Evolutionary conservation across 2,888 invertebrate genomes (phyloP).

Genomic region (Sinhomidia bicolor): DNA sequence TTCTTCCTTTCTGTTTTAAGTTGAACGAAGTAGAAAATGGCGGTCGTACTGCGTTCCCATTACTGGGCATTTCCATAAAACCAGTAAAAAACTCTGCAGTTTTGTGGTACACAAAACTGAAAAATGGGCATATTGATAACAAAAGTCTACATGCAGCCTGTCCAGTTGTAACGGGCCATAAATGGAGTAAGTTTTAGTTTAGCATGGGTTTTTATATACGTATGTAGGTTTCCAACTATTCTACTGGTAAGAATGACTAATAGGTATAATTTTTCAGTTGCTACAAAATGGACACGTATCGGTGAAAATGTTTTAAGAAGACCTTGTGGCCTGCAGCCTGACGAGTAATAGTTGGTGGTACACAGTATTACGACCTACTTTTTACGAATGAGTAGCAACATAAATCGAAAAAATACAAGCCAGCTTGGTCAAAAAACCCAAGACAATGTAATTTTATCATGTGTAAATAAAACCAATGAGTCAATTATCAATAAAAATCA

Average conservation of each 20-base stretch:
- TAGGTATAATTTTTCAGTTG: constrained; percentile 69
- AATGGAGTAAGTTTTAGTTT: constrained; percentile 81
- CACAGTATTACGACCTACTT: no score
- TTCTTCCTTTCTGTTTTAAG: no score
- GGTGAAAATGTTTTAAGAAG: constrained; percentile 70
- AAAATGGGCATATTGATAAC: constrained; percentile 82
- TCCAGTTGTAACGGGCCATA: constrained; percentile 81
- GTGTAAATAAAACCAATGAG: no score
- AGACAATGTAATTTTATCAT: no score
- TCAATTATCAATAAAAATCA: no score
- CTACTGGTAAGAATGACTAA: background rate
- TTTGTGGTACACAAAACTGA: constrained; percentile 82
- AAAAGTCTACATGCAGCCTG: constrained; percentile 82
- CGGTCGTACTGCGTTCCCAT: constrained; percentile 80
- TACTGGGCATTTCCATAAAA: constrained; percentile 78
- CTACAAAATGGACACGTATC: constrained; percentile 73
- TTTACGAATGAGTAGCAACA: no score
- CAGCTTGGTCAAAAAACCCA: no score
- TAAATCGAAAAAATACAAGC: no score
- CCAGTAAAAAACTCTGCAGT: constrained; percentile 81
- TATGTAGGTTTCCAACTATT: no score
- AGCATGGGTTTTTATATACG: background rate
- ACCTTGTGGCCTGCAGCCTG: constrained; percentile 53
- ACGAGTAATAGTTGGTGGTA: constrained; percentile 50
- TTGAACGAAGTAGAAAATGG: constrained; percentile 79